Percentiles rank a stretch among this genome's conserved stretches.
These are phyloP conservation scores for Fundulus diaphanus DNA, from an alignment of 2,797 vertebrate genomes.

Conservation along the genomic window DNA sequence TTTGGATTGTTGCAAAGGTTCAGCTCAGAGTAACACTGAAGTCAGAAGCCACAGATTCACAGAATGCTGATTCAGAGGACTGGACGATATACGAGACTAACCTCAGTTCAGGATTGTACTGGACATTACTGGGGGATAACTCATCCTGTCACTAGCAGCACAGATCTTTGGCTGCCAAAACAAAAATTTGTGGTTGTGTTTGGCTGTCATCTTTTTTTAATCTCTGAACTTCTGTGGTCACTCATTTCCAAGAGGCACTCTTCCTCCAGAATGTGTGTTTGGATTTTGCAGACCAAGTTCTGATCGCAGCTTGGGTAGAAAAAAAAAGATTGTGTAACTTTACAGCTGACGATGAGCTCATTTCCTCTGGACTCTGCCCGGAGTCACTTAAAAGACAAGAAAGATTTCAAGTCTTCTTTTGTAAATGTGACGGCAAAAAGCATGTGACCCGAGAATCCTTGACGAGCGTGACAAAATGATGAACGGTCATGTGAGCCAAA, in stretches of 20 bases:
- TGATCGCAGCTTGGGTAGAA: slow-evolving; percentile 39
- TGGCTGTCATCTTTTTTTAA: slow-evolving; percentile 26
- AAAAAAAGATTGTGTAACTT: slow-evolving; percentile 23
- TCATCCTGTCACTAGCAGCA: slow-evolving; percentile 16
- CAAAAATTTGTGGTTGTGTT: slow-evolving; percentile 22
- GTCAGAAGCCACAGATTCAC: not conserved
- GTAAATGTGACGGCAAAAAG: slow-evolving; percentile 6
- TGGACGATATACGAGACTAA: not conserved
- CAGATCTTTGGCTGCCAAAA: slow-evolving; percentile 14
- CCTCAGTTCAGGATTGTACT: not conserved
- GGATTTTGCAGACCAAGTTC: slow-evolving; percentile 48
- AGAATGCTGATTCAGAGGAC: slow-evolving; percentile 4
- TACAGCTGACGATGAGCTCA: slow-evolving; percentile 46
- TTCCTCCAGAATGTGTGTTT: too few species aligned
- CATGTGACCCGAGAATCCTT: slow-evolving; percentile 48
- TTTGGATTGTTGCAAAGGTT: not conserved
- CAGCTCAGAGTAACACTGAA: not conserved
- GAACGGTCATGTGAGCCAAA: slow-evolving; percentile 45
- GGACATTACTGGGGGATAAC: not conserved
- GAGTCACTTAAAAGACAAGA: slow-evolving; percentile 1
- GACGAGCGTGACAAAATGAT: slow-evolving; percentile 1
- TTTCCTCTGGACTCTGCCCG: slow-evolving; percentile 21
- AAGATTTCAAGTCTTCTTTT: slow-evolving; percentile 32
- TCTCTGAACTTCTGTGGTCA: not conserved
- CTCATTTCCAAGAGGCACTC: slow-evolving; percentile 14